These are phyloP conservation scores for Heliocidaris erythrogramma DNA, from an alignment of 35 echinoderm and acorn worm species.

Conservation along the genomic window DNA sequence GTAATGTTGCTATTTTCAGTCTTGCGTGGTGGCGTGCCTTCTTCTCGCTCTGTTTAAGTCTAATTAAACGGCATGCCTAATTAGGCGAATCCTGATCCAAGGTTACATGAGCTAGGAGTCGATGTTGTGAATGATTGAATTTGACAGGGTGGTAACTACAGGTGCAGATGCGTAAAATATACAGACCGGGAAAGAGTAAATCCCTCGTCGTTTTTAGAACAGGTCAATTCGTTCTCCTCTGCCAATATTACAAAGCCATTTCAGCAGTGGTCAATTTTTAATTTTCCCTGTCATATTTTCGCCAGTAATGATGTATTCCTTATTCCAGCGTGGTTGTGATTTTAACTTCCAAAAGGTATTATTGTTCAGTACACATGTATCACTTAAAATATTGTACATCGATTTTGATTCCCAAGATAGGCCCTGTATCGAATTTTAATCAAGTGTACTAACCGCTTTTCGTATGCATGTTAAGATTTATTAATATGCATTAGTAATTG, in stretches of 20 bases:
- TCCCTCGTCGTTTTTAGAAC: neutral
- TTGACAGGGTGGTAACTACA: neutral
- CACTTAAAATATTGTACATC: no score
- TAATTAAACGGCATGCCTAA: neutral
- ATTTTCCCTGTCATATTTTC: neutral
- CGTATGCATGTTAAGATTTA: no score
- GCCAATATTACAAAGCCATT: neutral
- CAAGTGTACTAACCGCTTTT: no score
- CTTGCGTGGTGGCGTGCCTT: neutral
- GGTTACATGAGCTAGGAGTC: neutral
- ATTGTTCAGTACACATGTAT: no score
- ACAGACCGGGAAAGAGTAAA: neutral
- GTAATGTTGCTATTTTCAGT: no score
- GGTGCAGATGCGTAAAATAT: constrained; percentile 1
- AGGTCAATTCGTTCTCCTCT: neutral
- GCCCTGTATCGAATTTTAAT: no score
- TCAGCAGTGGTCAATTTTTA: neutral
- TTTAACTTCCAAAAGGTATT: no score
- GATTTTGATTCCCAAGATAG: no score
- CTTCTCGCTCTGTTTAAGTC: constrained; percentile 9
- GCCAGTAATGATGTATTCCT: no score
- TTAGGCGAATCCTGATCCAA: neutral
- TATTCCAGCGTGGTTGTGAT: no score
- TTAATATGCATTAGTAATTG: no score
- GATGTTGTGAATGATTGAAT: neutral